Evolutionary conservation across 2,797 vertebrate genomes (phyloP).

Genomic region (Cirrhinus molitorella): DNA sequence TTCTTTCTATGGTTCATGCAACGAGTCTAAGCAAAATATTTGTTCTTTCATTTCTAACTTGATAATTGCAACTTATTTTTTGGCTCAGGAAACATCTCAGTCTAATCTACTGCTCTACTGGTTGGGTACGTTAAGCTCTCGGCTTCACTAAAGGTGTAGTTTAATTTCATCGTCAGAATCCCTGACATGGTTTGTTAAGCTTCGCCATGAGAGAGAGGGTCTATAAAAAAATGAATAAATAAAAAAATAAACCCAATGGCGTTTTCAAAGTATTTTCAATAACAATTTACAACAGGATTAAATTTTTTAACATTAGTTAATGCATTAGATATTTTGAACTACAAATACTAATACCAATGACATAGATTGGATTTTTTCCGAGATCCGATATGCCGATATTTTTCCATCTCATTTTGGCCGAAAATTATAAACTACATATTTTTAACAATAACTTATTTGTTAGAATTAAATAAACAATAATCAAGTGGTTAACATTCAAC

Average conservation of each 20-base stretch:
- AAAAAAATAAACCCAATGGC: not conserved
- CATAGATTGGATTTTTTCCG: no score
- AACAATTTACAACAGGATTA: not conserved
- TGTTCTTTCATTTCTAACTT: not conserved
- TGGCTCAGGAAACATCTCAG: not conserved
- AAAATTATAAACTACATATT: no score
- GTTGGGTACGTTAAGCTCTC: not conserved
- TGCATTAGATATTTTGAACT: not conserved
- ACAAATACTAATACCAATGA: no score
- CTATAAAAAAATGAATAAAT: slow-evolving; percentile 1
- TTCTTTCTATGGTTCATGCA: not conserved
- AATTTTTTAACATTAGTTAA: not conserved
- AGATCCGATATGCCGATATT: no score
- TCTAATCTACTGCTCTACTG: slow-evolving; percentile 11
- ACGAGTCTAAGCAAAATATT: not conserved
- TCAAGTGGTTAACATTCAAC: no score
- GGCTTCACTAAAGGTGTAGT: not conserved
- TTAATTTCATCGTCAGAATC: not conserved
- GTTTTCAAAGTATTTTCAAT: not conserved
- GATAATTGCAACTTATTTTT: not conserved
- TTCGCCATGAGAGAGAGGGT: not conserved
- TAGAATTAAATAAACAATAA: no score
- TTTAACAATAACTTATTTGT: no score
- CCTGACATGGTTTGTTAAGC: not conserved
- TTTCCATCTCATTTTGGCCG: no score